Evolutionary conservation across 2,113 vertebrate genomes (phyloP), one percentile per base, ranked within the genome.

Genomic region (Embiotoca jacksoni): DNA sequence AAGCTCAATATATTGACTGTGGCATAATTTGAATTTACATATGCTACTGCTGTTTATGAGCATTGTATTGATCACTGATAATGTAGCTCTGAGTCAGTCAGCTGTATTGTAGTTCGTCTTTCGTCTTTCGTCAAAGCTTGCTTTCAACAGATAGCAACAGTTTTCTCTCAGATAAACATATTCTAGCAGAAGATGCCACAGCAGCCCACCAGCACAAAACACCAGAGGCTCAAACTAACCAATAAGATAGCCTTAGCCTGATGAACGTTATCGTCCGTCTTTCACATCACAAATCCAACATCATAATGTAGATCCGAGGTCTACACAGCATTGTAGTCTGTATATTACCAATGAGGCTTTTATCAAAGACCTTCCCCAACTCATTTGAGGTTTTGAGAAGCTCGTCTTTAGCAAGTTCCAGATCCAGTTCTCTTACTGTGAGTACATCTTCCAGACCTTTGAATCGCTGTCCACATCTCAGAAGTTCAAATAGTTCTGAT

Each of bases 11-110:
- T 56, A 59, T 71, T 59, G 62, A 11, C 69, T 58, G 41, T 32
- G 33, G 65, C 32, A 30, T 36, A 46, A 65, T 83, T 83, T 87
- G 72, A 54, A 78, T 89, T 57, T 77, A 44, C 56, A 79, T 77
- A 79, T 14, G 13, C 32, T 57, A 35, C 6, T 65, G 10, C 44
- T 72, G 82, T 81, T 72, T 80, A 65, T 75, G 71, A 66, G 10
- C 37, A 7, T 30, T 68, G 47, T 68, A 63, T 84, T 57, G 62
- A 80, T 76, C 73, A 55, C 82, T 57, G 62, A 80, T 76, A 70
- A 55, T 61, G 64, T 78, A 58, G 59, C 72, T 64, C 30, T 70
- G 50, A 84, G 46, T 81, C 72, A 78, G 46, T 72, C 59, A 30
- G 31, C 31, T 55, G 9, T 62, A 23, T 23, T 23, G 23, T 23